Evolutionary conservation across 1,140 invertebrate genomes (phyloP).

Genomic region (Anthonomus grandis): DNA sequence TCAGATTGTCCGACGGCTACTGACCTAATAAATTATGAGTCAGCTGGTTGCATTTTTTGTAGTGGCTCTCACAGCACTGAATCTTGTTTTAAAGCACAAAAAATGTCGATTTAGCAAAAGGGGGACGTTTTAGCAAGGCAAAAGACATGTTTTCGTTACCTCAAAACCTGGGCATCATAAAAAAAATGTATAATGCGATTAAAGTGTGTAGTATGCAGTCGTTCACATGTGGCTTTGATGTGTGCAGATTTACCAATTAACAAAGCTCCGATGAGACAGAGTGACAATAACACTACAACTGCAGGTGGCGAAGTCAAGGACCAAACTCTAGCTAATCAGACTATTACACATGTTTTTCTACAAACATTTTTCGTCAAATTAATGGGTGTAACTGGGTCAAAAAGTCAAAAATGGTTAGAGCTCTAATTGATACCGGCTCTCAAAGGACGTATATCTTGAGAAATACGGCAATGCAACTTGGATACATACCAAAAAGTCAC

Average conservation of each 20-base stretch:
- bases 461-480: background rate
- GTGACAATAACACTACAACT: background rate
- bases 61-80: background rate
- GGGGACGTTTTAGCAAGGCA: background rate
- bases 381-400: background rate
- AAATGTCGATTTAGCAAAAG: background rate
- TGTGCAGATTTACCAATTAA: background rate
- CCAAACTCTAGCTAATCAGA: background rate
- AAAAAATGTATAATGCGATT: background rate
- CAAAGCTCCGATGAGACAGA: background rate
- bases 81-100: background rate
- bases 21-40: background rate
- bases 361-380: background rate
- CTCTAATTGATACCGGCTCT: background rate
- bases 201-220: background rate
- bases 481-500: constrained; percentile 3
- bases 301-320: background rate
- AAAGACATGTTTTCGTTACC: background rate
- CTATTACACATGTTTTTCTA: background rate
- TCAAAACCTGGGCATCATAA: background rate
- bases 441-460: constrained; percentile 8
- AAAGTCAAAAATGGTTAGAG: background rate
- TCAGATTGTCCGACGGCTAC: background rate
- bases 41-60: background rate
- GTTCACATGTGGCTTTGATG: background rate